Percentiles rank a stretch among this genome's conserved stretches.
These are phyloP conservation scores for Cryptomyrus ogoouensis DNA, from an alignment of 2,113 vertebrate species.

Conservation along the genomic window DNA sequence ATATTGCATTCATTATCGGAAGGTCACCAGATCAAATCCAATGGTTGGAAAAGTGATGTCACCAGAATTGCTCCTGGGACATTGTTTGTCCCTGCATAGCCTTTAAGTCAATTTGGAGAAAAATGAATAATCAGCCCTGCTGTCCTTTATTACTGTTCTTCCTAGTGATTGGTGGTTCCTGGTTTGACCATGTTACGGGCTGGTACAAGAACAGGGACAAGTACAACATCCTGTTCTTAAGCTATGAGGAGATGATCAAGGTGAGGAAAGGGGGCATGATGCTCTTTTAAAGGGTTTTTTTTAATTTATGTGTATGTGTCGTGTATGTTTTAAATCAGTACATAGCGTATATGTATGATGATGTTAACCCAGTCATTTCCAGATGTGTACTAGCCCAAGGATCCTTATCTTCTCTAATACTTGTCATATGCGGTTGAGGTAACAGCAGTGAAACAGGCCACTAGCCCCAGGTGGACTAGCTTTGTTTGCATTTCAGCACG, in stretches of 20 bases:
- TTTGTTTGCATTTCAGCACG: neutral
- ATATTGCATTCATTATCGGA: neutral
- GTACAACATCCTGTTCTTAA: conserved; percentile 62
- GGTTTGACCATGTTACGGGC: conserved; percentile 58
- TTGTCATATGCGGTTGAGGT: neutral
- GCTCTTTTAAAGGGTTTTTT: neutral
- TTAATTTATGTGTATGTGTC: neutral
- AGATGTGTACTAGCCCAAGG: neutral
- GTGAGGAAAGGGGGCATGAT: conserved; percentile 31
- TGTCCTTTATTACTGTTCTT: neutral
- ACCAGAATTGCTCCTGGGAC: neutral
- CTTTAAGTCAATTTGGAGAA: neutral
- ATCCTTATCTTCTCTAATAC: neutral
- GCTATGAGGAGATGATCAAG: conserved; percentile 65
- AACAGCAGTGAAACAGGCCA: neutral
- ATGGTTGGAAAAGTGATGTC: neutral
- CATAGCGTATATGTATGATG: neutral
- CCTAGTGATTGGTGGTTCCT: conserved; percentile 41
- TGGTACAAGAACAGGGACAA: conserved; percentile 56
- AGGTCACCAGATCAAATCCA: neutral
- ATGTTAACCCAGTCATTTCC: neutral
- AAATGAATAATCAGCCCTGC: neutral
- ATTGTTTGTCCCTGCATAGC: neutral
- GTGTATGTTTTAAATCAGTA: neutral
- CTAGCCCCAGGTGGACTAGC: neutral